These are phyloP conservation scores for Aeoliscus strigatus DNA, from an alignment of 2,797 vertebrate genomes.

Conservation along the genomic window DNA sequence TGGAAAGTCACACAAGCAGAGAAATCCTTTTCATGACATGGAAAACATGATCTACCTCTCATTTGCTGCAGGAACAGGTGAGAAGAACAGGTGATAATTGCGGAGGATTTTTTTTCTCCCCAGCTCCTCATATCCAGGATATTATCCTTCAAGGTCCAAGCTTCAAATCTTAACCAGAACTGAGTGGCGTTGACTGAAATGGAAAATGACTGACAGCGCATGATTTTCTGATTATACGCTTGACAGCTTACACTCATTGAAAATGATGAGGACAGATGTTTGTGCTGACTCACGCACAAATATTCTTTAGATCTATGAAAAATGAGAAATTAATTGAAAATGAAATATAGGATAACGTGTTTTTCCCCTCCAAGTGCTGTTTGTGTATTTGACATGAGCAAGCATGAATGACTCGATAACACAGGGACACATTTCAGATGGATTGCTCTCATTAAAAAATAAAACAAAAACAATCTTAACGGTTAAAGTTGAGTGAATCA, in stretches of 20 bases:
- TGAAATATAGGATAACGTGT: constrained; percentile 55
- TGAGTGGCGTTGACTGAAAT: constrained; percentile 51
- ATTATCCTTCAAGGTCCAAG: constrained; percentile 37
- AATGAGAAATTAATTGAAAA: constrained; percentile 75
- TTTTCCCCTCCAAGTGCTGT: constrained; percentile 25
- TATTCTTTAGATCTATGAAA: constrained; percentile 73
- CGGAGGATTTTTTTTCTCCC: constrained; percentile 42
- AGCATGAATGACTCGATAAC: constrained; percentile 30
- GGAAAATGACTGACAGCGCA: constrained; percentile 72
- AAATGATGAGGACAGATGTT: constrained; percentile 79
- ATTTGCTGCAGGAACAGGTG: constrained; percentile 10
- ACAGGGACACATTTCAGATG: constrained; percentile 19
- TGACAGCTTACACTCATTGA: constrained; percentile 74
- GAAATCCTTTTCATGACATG: too few relatives aligned
- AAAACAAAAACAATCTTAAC: too few relatives aligned
- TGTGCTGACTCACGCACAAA: constrained; percentile 68
- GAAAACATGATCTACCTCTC: constrained; percentile 2
- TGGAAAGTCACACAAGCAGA: too few relatives aligned
- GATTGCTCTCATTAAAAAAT: constrained; percentile 26
- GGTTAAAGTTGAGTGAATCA: constrained; percentile 12
- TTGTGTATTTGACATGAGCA: constrained; percentile 30
- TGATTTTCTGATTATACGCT: constrained; percentile 78
- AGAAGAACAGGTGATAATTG: constrained; percentile 39
- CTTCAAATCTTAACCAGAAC: constrained; percentile 53
- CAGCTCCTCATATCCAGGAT: constrained; percentile 42